phyloP scores from a whole-genome alignment of 37 sponge, comb jelly and placozoan species.

The Aplysina aerophoba region DNA sequence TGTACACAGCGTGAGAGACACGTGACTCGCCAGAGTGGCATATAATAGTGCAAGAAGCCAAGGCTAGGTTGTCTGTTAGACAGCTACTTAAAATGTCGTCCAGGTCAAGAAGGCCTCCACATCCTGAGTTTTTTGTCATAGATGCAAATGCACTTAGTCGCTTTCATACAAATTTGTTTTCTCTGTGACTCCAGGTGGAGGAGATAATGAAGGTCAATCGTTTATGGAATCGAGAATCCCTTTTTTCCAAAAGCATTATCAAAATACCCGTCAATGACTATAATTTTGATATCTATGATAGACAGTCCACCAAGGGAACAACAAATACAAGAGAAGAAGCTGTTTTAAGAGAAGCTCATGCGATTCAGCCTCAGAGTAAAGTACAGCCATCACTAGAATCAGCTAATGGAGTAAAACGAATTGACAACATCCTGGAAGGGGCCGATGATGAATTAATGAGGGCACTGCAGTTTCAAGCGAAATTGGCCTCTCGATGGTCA shows the following conservation, averaged over 20 bases:
- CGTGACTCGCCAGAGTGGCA: no score
- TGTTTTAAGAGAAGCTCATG: not conserved
- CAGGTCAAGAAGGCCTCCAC: no score
- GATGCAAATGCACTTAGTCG: no score
- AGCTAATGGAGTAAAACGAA: not conserved
- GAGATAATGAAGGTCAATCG: slow-evolving; percentile 1
- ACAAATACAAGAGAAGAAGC: not conserved
- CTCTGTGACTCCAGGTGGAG: not conserved
- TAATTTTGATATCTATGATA: not conserved
- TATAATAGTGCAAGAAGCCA: no score
- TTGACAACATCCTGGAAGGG: not conserved
- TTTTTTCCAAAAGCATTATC: not conserved
- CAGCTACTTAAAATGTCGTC: no score
- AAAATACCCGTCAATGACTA: not conserved
- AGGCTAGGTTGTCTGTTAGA: no score
- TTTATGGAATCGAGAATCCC: not conserved
- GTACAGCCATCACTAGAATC: not conserved
- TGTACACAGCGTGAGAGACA: no score
- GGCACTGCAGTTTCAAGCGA: not conserved
- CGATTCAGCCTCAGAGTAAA: not conserved
- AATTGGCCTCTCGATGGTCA: not conserved
- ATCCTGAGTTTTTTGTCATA: no score
- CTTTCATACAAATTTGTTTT: not conserved
- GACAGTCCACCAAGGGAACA: not conserved
- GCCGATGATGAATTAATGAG: not conserved